These are phyloP conservation scores for Dromius quadrimaculatus DNA, from an alignment of 2,888 invertebrate genomes.

Conservation along the genomic window DNA sequence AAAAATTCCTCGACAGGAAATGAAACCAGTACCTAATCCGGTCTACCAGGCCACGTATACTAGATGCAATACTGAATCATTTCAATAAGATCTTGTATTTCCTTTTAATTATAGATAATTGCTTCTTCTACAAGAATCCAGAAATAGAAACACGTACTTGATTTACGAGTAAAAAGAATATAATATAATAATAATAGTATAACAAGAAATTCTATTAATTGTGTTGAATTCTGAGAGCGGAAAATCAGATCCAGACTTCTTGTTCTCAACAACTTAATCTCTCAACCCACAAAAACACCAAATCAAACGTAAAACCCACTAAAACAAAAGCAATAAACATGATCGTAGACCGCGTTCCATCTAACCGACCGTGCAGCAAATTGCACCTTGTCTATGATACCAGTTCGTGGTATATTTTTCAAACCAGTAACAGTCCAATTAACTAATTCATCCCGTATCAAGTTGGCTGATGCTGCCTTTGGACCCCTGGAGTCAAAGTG, in stretches of 20 bases:
- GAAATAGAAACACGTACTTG: too few species aligned
- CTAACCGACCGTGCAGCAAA: not conserved
- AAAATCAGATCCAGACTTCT: too few species aligned
- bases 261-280: not conserved
- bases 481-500: slow-evolving; percentile 47
- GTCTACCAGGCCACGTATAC: slow-evolving; percentile 2
- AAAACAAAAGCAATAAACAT: too few species aligned
- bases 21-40: slow-evolving; percentile 30
- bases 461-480: slow-evolving; percentile 3
- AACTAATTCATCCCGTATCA: slow-evolving; percentile 49
- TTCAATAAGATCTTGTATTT: slow-evolving; percentile 14
- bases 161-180: too few species aligned
- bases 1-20: slow-evolving; percentile 27
- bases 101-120: slow-evolving; percentile 36
- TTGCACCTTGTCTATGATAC: not conserved
- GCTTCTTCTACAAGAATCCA: too few species aligned
- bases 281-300: not conserved
- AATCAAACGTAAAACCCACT: not conserved
- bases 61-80: not conserved
- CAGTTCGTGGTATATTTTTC: slow-evolving; percentile 25
- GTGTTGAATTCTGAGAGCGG: too few species aligned
- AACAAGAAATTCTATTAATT: too few species aligned
- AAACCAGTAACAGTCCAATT: slow-evolving; percentile 50
- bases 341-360: too few species aligned
- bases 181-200: too few species aligned